These are phyloP conservation scores for Lasiommata megera DNA, from an alignment of 2,888 invertebrate species.

Conservation along the genomic window DNA sequence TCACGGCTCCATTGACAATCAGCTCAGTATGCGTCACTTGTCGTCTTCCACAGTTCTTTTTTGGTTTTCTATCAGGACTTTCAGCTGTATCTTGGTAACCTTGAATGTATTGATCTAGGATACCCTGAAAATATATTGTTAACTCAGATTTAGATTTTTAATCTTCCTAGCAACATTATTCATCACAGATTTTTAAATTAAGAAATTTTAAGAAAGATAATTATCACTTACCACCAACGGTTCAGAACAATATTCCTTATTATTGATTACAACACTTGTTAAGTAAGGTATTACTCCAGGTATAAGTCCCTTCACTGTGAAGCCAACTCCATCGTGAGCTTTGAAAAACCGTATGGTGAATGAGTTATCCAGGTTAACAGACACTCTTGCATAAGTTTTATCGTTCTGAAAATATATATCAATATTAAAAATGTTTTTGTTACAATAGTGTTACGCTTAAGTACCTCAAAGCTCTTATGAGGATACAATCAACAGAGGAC, in stretches of 20 bases:
- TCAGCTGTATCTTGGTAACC: slow-evolving; percentile 37
- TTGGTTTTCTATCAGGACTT: slow-evolving; percentile 26
- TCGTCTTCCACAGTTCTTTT: slow-evolving; percentile 47
- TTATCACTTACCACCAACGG: slow-evolving; percentile 34
- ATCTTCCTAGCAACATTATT: too few species aligned
- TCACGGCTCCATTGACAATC: slow-evolving; percentile 49
- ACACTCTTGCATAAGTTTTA: slow-evolving; percentile 19
- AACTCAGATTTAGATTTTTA: too few species aligned
- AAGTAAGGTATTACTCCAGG: slow-evolving; percentile 41
- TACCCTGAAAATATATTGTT: slow-evolving; percentile 17
- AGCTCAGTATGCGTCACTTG: slow-evolving; percentile 47
- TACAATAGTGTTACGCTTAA: too few species aligned
- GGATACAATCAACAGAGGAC: too few species aligned
- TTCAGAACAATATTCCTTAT: slow-evolving; percentile 38
- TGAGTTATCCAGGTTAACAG: not conserved
- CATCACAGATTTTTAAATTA: too few species aligned
- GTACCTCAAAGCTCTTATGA: too few species aligned
- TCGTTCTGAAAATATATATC: slow-evolving; percentile 11
- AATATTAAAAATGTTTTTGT: not conserved
- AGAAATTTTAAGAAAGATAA: not conserved
- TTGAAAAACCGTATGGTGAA: slow-evolving; percentile 21
- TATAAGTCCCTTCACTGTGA: slow-evolving; percentile 18
- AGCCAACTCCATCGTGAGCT: slow-evolving; percentile 3
- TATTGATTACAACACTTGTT: slow-evolving; percentile 37
- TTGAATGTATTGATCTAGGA: slow-evolving; percentile 3